Conservation (phyloP, 1,140 invertebrate genomes). For the Drosophila ficusphila region DNA sequence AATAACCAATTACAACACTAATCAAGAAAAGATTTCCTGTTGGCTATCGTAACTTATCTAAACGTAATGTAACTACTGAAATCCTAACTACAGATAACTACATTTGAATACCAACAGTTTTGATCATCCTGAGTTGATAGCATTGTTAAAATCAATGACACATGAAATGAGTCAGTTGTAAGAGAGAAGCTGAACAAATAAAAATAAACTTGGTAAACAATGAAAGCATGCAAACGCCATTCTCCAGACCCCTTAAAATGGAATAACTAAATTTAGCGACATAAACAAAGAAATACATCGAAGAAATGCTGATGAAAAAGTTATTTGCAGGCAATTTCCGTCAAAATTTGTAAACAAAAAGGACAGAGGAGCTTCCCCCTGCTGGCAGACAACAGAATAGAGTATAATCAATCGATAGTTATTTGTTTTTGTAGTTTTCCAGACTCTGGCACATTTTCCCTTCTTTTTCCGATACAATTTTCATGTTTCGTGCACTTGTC, state of each 20-base stretch:
- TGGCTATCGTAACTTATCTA: background rate
- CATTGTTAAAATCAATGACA: slow-evolving; percentile 1
- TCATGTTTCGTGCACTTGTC: slow-evolving; percentile 28
- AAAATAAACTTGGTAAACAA: slow-evolving; percentile 3
- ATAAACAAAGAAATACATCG: slow-evolving; percentile 21
- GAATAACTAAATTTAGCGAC: slow-evolving; percentile 22
- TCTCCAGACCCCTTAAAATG: background rate
- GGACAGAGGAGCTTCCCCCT: background rate
- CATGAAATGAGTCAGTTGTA: background rate
- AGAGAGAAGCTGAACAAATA: background rate
- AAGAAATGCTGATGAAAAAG: slow-evolving; percentile 6
- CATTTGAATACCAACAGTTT: background rate
- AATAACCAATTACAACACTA: background rate
- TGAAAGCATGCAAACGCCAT: background rate
- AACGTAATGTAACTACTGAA: too few relatives aligned
- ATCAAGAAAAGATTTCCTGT: background rate
- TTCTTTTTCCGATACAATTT: slow-evolving; percentile 12
- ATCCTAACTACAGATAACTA: too few relatives aligned
- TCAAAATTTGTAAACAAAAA: slow-evolving; percentile 25
- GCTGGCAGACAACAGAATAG: slow-evolving; percentile 1
- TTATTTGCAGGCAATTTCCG: slow-evolving; percentile 32
- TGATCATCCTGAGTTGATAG: background rate
- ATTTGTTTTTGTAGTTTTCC: background rate
- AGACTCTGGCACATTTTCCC: background rate
- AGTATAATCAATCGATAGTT: slow-evolving; percentile 41